A percentile compares a stretch with the other conserved stretches of the same genome.
phyloP scores from a whole-genome alignment of 1,140 invertebrate species.

The Littorina saxatilis region DNA sequence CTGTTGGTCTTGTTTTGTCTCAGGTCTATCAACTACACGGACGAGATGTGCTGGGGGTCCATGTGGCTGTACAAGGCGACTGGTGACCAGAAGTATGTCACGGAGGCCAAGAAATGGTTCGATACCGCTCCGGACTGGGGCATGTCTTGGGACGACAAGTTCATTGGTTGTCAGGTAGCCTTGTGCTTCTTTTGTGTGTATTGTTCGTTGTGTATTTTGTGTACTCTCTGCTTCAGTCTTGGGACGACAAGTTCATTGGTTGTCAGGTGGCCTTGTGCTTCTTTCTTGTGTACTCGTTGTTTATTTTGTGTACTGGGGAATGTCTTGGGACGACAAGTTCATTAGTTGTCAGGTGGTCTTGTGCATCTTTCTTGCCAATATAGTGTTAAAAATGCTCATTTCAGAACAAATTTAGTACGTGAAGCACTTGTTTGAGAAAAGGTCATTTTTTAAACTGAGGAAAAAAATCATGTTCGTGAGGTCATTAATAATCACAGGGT shows the following conservation, averaged over 20 bases:
- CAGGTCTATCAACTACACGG: conserved; percentile 75
- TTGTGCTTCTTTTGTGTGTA: no score
- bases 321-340: conserved; percentile 81
- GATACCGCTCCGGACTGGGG: conserved; percentile 53
- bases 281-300: no score
- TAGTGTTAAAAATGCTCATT: no score
- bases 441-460: no score
- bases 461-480: no score
- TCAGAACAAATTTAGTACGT: no score
- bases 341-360: conserved; percentile 52
- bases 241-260: conserved; percentile 80
- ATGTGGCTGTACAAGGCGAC: conserved; percentile 81
- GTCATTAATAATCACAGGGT: no score
- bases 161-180: conserved; percentile 57
- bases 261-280: conserved; percentile 77
- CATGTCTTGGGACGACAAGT: conserved; percentile 82
- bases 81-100: conserved; percentile 77
- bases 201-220: no score
- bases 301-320: conserved; percentile 77
- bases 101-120: conserved; percentile 78
- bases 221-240: conserved; percentile 73
- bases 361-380: no score
- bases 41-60: conserved; percentile 81
- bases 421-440: no score
- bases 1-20: no score